Evolutionary conservation across 2,888 invertebrate species (phyloP).

Genomic region (Sicus ferrugineus): DNA sequence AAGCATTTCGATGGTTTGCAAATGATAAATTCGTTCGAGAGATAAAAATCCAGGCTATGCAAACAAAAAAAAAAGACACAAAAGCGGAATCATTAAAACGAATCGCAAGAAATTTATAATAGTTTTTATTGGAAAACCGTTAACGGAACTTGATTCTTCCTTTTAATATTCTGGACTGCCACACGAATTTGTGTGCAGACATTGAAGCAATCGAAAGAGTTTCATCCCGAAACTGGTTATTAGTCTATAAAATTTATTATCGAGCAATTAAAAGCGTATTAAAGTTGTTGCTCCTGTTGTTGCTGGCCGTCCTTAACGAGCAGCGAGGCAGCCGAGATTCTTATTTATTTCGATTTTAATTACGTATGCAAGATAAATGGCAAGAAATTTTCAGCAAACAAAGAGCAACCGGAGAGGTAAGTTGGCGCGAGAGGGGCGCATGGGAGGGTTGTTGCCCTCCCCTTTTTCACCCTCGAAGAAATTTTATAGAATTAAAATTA

Average conservation of each 20-base stretch:
- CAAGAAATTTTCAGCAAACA: background rate
- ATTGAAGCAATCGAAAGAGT: slow-evolving; percentile 4
- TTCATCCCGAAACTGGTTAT: background rate
- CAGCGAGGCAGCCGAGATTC: background rate
- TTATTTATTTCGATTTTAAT: background rate
- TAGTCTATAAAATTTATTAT: slow-evolving; percentile 21
- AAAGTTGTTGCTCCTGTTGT: background rate
- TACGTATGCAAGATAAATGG: background rate
- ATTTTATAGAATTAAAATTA: no score
- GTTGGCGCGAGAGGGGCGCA: background rate
- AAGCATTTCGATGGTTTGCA: no score
- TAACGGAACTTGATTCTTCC: no score
- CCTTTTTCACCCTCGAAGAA: background rate
- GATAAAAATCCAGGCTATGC: slow-evolving; percentile 24
- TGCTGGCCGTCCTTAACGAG: background rate
- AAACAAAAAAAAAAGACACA: slow-evolving; percentile 8
- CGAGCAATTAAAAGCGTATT: background rate
- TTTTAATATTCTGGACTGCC: no score
- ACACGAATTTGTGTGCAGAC: no score
- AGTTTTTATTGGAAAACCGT: no score
- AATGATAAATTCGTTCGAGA: background rate
- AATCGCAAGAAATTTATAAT: background rate
- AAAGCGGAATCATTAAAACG: background rate
- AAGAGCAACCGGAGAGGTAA: background rate
- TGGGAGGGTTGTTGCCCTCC: background rate